Percentiles rank a stretch among this genome's conserved stretches.
These are phyloP conservation scores for Sciurus niger DNA, from an alignment of 2,113 vertebrate genomes.

Conservation along the genomic window DNA sequence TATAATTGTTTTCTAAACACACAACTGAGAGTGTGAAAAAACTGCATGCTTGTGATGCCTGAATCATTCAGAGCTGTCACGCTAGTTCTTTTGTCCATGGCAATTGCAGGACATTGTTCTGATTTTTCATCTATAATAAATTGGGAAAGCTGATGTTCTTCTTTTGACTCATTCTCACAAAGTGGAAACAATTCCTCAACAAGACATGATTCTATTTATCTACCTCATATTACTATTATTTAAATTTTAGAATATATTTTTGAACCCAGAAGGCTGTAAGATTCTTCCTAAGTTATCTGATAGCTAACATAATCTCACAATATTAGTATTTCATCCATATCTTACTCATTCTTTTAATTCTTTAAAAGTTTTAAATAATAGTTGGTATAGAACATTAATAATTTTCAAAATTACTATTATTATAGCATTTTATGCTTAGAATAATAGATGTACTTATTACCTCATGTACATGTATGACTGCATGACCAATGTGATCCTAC, in stretches of 20 bases:
- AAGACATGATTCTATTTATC: slow-evolving; percentile 31
- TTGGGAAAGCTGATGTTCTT: slow-evolving; percentile 33
- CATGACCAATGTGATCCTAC: too few species aligned
- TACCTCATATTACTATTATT: neutral
- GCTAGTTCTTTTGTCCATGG: slow-evolving; percentile 1
- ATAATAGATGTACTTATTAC: neutral
- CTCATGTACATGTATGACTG: too few species aligned
- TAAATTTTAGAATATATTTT: slow-evolving; percentile 27
- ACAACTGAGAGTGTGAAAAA: neutral
- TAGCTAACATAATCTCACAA: neutral
- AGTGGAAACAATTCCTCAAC: slow-evolving; percentile 11
- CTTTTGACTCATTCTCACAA: slow-evolving; percentile 59
- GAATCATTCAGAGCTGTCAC: neutral
- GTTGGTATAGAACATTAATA: neutral
- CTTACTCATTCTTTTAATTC: neutral
- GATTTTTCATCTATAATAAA: slow-evolving; percentile 60
- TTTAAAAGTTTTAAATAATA: slow-evolving; percentile 29
- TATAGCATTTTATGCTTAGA: neutral
- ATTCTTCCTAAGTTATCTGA: neutral
- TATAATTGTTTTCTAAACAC: slow-evolving; percentile 26
- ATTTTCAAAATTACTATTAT: slow-evolving; percentile 20
- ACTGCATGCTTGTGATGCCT: neutral
- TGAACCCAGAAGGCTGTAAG: neutral
- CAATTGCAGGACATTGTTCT: neutral
- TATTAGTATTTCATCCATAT: neutral